A percentile compares a stretch with the other conserved stretches of the same genome.
These are phyloP conservation scores for Mythimna loreyi DNA, from an alignment of 2,888 invertebrate genomes.

Conservation along the genomic window DNA sequence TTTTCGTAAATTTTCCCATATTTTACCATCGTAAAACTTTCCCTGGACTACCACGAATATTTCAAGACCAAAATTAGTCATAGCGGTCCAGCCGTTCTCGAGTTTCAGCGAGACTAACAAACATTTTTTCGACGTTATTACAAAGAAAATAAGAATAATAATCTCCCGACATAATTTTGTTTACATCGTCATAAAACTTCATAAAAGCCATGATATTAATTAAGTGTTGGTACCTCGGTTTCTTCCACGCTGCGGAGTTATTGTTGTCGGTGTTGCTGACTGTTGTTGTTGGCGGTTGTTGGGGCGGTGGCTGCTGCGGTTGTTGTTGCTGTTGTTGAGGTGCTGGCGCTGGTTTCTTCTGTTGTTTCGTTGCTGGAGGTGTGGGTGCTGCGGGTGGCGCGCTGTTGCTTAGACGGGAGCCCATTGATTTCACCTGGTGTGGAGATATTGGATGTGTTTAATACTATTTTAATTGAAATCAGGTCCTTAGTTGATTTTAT, in stretches of 20 bases:
- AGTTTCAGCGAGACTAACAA: no score
- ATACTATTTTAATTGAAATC: background rate
- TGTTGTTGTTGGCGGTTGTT: slow-evolving; percentile 54
- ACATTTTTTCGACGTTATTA: no score
- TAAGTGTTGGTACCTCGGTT: slow-evolving; percentile 80
- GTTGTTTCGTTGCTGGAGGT: slow-evolving; percentile 55
- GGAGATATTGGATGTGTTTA: background rate
- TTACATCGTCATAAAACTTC: background rate
- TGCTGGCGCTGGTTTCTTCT: slow-evolving; percentile 63
- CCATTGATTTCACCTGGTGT: slow-evolving; percentile 90
- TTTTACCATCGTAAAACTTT: no score
- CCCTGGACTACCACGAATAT: no score
- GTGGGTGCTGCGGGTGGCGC: slow-evolving; percentile 89
- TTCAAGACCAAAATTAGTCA: no score
- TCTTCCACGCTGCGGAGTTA: slow-evolving; percentile 85
- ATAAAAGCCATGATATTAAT: background rate
- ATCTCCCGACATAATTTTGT: slow-evolving; percentile 19
- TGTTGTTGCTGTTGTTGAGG: slow-evolving; percentile 61
- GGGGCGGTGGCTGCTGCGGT: slow-evolving; percentile 41
- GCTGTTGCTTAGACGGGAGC: slow-evolving; percentile 88
- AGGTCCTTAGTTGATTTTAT: no score
- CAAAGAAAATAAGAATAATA: background rate
- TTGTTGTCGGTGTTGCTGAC: slow-evolving; percentile 72
- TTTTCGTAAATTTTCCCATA: no score
- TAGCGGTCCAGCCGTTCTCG: no score